Evolutionary conservation across 2,797 vertebrate species (phyloP).

Genomic region (Paratrypauchen microcephalus): DNA sequence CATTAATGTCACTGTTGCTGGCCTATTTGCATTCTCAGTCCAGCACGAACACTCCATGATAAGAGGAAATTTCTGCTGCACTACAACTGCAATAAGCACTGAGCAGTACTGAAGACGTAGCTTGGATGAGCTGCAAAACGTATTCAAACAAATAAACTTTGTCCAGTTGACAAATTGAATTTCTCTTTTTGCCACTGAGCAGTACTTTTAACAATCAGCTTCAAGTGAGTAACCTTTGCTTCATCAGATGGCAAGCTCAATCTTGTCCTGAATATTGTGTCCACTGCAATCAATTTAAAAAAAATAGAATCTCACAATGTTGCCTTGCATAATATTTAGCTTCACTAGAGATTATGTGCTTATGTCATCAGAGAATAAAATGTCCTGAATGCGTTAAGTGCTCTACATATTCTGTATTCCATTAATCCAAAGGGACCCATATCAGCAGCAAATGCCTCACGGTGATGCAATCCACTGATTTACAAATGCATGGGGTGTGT

Average conservation of each 20-base stretch:
- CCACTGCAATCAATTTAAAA: background rate
- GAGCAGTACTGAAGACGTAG: no score
- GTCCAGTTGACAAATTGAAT: no score
- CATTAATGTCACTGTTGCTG: slow-evolving; percentile 20
- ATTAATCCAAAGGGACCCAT: slow-evolving; percentile 48
- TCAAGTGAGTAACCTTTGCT: background rate
- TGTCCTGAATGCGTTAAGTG: slow-evolving; percentile 43
- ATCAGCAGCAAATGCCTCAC: slow-evolving; percentile 43
- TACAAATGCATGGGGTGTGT: slow-evolving; percentile 7
- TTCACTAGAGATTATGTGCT: slow-evolving; percentile 30
- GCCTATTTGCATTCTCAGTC: slow-evolving; percentile 15
- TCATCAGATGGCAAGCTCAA: background rate
- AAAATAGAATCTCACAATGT: slow-evolving; percentile 19
- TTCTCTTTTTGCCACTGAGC: no score
- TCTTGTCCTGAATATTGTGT: background rate
- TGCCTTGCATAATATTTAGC: slow-evolving; percentile 31
- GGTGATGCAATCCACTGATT: slow-evolving; percentile 37
- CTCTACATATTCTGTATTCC: slow-evolving; percentile 49
- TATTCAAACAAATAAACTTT: no score
- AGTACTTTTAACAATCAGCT: background rate
- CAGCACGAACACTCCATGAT: slow-evolving; percentile 27
- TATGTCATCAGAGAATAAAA: slow-evolving; percentile 47
- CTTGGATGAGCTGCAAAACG: no score
- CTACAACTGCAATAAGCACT: slow-evolving; percentile 36
- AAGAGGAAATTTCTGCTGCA: slow-evolving; percentile 33